A percentile compares a stretch with the other conserved stretches of the same genome.
Evolutionary conservation across 2,113 vertebrate species (phyloP).

Genomic region (Hiodon tergisus): DNA sequence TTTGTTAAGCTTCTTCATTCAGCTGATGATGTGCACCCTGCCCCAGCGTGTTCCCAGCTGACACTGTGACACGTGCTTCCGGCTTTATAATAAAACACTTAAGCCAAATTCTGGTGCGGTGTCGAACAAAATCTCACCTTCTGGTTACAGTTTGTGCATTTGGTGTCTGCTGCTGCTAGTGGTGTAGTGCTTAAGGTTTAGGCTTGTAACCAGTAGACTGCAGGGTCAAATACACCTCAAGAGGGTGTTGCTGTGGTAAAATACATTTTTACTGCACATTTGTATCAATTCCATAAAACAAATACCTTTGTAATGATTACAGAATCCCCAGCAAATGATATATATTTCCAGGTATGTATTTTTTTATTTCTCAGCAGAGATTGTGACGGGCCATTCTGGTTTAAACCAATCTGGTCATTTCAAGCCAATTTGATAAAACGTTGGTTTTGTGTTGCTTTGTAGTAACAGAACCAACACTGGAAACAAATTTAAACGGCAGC

Average conservation of each 20-base stretch:
- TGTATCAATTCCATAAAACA: neutral
- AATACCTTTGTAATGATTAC: neutral
- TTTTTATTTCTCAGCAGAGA: too few relatives aligned
- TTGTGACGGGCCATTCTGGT: too few relatives aligned
- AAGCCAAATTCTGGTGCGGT: too few relatives aligned
- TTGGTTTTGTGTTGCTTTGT: too few relatives aligned
- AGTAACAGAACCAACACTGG: neutral
- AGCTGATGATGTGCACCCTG: constrained; percentile 36
- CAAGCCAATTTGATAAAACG: too few relatives aligned
- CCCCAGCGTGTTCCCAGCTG: neutral
- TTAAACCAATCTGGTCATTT: too few relatives aligned
- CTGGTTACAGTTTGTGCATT: too few relatives aligned
- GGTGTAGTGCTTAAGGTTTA: neutral
- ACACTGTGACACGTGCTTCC: constrained; percentile 9
- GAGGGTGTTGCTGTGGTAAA: too few relatives aligned
- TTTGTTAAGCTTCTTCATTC: constrained; percentile 40
- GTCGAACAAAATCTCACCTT: too few relatives aligned
- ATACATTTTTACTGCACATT: too few relatives aligned
- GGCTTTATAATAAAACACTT: too few relatives aligned
- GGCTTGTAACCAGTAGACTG: neutral
- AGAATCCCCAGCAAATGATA: neutral
- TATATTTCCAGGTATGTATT: neutral
- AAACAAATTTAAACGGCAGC: neutral
- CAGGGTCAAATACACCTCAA: too few relatives aligned
- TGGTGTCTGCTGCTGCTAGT: neutral